Evolutionary conservation across 2,888 invertebrate species (phyloP), one percentile per base, ranked within the genome.

Genomic region (Allolobophora icterica): DNA sequence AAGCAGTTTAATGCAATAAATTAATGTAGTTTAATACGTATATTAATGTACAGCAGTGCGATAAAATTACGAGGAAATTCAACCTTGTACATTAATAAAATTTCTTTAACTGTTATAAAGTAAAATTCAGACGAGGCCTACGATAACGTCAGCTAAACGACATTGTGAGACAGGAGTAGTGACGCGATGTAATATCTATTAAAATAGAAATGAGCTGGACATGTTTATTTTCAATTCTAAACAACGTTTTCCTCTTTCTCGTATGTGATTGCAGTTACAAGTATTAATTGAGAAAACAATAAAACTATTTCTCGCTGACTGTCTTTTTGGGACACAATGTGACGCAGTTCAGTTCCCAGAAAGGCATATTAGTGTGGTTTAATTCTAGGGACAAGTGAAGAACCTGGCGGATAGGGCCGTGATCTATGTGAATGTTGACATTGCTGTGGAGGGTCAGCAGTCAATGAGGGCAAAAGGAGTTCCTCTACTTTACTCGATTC

Each of bases 351-450:
- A 71, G n/a, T 13, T 30, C 11, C 52, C 3, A 24, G 1, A 52
- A 24, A 0, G 0, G 52, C 6, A 3, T 6, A 24, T 52, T 52
- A 24, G 17, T n/a, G 71, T 2, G 8, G n/a, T 13, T 71, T 71
- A n/a, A 17, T 52, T 52, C 19, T 90, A 92, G 92, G 91, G 91
- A 83, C 91, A 90, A 40, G 58, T 45, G 17, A 83, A 91, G 58
- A 35, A 91, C 6, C 91, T 92, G 38, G 90, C 90, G 89, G 91
- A 90, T 40, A 90, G 94, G 40, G 93, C 94, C 19, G 93, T 94
- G 42, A 94, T 94, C 0, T 94, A 94, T 90, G 89, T 94, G 5
- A 94, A 94, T 90, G 93, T 94, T 30, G 94, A 94, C 90, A 93
- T 93, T 6, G 93, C 94, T 24, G 93, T 94, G 2, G 91, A 92